Percentiles rank a stretch among this genome's conserved stretches.
phyloP scores from a whole-genome alignment of 35 echinoderm and acorn worm species.

The Apostichopus californicus region DNA sequence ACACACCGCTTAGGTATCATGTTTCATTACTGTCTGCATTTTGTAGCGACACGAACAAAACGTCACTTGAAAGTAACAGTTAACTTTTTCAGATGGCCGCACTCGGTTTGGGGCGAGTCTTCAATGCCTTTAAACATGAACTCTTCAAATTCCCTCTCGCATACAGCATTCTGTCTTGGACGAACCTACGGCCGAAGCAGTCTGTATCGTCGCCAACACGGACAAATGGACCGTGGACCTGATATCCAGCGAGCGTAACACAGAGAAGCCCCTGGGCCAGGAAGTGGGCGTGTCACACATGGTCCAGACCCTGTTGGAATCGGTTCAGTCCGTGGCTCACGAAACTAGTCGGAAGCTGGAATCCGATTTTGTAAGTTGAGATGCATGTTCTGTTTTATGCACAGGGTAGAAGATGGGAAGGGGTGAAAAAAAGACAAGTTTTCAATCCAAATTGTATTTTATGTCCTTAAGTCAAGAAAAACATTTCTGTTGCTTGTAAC shows the following conservation, averaged over 20 bases:
- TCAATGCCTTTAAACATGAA: too few species aligned
- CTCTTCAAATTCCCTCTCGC: background rate
- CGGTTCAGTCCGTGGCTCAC: conserved; percentile 68
- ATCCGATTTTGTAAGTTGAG: conserved; percentile 90
- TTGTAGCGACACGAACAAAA: too few species aligned
- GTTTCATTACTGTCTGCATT: too few species aligned
- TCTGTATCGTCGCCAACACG: conserved; percentile 90
- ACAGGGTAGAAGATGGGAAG: too few species aligned
- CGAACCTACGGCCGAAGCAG: conserved; percentile 72
- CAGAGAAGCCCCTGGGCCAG: conserved; percentile 56
- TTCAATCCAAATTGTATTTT: too few species aligned
- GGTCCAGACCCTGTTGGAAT: conserved; percentile 72
- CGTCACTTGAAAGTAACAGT: background rate
- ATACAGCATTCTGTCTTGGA: conserved; percentile 62
- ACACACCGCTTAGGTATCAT: too few species aligned
- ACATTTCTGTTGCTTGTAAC: too few species aligned
- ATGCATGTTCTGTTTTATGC: background rate
- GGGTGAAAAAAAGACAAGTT: too few species aligned
- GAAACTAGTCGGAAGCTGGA: conserved; percentile 69
- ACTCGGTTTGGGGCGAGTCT: too few species aligned
- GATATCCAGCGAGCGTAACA: conserved; percentile 69
- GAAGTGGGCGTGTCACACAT: conserved; percentile 67
- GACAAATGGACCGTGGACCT: conserved; percentile 92
- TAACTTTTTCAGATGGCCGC: background rate
- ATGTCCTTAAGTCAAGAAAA: too few species aligned